Evolutionary conservation across 2,113 vertebrate species (phyloP).

Genomic region (Stercorarius parasiticus): DNA sequence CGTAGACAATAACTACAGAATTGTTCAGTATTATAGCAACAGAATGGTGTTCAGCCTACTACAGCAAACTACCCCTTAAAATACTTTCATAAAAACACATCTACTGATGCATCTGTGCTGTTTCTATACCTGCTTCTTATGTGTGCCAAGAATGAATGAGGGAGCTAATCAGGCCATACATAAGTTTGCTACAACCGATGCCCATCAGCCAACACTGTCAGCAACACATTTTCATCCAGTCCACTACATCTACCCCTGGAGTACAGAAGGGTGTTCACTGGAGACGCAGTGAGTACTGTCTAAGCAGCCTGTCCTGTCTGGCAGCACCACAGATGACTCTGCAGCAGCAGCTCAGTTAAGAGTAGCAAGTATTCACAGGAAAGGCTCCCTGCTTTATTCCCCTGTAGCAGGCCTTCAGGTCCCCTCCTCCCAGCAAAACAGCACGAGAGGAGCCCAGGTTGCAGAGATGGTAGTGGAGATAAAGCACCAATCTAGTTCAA

Average conservation of each 20-base stretch:
- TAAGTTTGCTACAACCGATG: background rate
- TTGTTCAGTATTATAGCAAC: background rate
- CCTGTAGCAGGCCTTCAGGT: background rate
- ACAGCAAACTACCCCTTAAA: background rate
- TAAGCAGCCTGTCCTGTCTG: background rate
- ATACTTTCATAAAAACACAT: background rate
- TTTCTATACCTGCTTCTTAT: background rate
- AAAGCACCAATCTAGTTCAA: background rate
- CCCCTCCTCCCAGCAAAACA: background rate
- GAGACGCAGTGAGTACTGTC: background rate
- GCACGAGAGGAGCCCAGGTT: background rate
- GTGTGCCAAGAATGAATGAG: background rate
- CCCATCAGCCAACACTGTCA: background rate
- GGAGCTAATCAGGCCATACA: accelerated
- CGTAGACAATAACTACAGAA: background rate
- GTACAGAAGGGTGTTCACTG: accelerated
- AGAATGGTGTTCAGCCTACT: background rate
- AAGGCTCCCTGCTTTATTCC: background rate
- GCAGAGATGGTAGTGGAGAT: background rate
- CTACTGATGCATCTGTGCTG: background rate
- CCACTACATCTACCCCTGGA: background rate
- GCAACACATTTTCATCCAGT: background rate
- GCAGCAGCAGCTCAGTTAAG: background rate
- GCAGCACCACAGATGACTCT: background rate
- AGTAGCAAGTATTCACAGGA: accelerated